Evolutionary conservation across 2,888 invertebrate species (phyloP), one percentile per base, ranked within the genome.

Genomic region (Drymonia ruficornis): DNA sequence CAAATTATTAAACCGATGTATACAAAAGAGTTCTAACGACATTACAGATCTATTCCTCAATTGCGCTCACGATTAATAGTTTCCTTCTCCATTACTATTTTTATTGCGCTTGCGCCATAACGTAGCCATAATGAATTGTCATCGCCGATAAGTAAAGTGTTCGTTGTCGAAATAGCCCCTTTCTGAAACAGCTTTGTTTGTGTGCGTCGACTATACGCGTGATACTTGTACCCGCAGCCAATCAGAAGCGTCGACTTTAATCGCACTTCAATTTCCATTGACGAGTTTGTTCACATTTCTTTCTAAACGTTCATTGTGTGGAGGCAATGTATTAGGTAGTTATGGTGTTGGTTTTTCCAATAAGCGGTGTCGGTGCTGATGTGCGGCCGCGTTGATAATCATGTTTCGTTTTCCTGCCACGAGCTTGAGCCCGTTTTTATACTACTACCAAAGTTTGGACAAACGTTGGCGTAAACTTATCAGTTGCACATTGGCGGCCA

Each of bases 361-460:
- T 67, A 65, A 43, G 55, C 55, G 56, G 59, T 51, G 65, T 65
- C 61, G 61, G 54, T 53, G 71, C 87, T 87, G 85, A 86, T 88
- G 87, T 83, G 83, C 75, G 70, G 57, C 67, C 68, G 78, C 77
- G 83, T 85, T 85, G 82, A 85, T 86, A 86, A 84, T 83, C 83
- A 80, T 83, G 85, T 85, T 84, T 83, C 83, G 81, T 83, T 85
- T 86, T 81, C 80, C 83, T 81, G 81, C 81, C 84, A 77, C 76
- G 73, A 73, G 77, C 73, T 72, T 72, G 52, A 56, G 61, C 56
- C 60, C 48, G 58, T 68, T 64, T 65, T 55, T 61, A 53, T 57
- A 71, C 65, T 65, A 67, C 60, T 28, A 23, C 71, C 63, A 76
- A 72, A 56, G 49, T 71, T 78, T 49, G 70, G 18, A 36, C 68